Percentiles rank a stretch among this genome's conserved stretches.
Conservation (phyloP, 2,113 vertebrate species). For the Colinus virginianus region DNA sequence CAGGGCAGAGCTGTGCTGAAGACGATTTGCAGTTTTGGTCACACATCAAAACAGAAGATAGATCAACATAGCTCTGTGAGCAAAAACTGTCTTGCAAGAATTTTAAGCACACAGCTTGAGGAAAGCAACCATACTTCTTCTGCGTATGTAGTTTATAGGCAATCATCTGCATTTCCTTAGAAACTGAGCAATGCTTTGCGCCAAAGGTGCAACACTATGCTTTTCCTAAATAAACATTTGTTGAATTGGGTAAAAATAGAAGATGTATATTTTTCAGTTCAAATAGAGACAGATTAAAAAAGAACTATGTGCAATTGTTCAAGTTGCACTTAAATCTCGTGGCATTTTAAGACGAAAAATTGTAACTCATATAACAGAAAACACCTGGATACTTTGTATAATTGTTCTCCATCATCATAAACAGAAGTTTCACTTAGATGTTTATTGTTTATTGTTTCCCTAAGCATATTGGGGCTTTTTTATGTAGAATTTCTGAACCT, state of each 20-base stretch:
- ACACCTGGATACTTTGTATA: neutral
- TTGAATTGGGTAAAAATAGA: neutral
- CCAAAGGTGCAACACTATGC: neutral
- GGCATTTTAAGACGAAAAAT: neutral
- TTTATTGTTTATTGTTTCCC: neutral
- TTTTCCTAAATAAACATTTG: constrained; percentile 2
- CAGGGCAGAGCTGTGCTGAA: constrained; percentile 19
- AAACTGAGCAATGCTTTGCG: neutral
- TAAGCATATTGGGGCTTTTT: neutral
- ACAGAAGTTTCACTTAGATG: neutral
- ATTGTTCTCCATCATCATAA: constrained; percentile 23
- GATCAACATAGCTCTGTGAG: constrained; percentile 15
- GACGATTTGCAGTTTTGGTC: constrained; percentile 43
- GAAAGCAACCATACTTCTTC: neutral
- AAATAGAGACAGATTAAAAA: neutral
- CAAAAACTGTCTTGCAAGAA: constrained; percentile 18
- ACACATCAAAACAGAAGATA: constrained; percentile 26
- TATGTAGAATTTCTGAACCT: neutral
- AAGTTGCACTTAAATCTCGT: neutral
- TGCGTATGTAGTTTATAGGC: neutral
- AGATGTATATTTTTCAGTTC: neutral
- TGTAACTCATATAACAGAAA: neutral
- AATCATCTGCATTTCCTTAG: neutral
- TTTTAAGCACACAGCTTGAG: constrained; percentile 13
- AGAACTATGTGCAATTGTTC: neutral